Conservation (phyloP, 2,113 vertebrate species). For the Camelus bactrianus region DNA sequence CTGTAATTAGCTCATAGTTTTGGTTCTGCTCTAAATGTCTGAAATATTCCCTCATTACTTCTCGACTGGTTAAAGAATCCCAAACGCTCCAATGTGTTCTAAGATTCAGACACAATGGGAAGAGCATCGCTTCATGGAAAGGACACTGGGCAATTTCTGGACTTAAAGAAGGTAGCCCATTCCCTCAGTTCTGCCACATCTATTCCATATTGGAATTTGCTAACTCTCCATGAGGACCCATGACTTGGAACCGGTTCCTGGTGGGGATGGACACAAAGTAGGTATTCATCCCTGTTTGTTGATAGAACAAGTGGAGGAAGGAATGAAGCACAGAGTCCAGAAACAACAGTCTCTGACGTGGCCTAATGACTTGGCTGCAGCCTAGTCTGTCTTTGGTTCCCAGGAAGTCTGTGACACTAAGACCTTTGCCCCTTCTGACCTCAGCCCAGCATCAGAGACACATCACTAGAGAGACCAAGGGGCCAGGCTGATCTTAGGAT, state of each 20-base stretch:
- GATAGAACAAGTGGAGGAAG: neutral
- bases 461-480: neutral
- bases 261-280: neutral
- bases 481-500: neutral
- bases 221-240: neutral
- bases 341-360: neutral
- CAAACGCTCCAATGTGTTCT: neutral
- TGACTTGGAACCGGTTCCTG: neutral
- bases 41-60: neutral
- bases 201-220: neutral
- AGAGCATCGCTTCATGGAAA: neutral
- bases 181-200: neutral
- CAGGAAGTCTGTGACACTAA: constrained; percentile 3
- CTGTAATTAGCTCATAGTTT: neutral
- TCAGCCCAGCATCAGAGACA: neutral
- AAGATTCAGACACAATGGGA: neutral
- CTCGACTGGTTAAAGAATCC: neutral
- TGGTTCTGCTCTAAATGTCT: neutral
- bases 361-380: neutral
- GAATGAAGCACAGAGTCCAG: neutral
- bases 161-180: neutral
- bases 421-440: neutral
- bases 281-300: neutral
- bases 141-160: neutral
- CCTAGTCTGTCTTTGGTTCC: neutral